A percentile compares a stretch with the other conserved stretches of the same genome.
These are phyloP conservation scores for Trochalopteron elliotii DNA, from an alignment of 2,113 vertebrate species.

Conservation along the genomic window DNA sequence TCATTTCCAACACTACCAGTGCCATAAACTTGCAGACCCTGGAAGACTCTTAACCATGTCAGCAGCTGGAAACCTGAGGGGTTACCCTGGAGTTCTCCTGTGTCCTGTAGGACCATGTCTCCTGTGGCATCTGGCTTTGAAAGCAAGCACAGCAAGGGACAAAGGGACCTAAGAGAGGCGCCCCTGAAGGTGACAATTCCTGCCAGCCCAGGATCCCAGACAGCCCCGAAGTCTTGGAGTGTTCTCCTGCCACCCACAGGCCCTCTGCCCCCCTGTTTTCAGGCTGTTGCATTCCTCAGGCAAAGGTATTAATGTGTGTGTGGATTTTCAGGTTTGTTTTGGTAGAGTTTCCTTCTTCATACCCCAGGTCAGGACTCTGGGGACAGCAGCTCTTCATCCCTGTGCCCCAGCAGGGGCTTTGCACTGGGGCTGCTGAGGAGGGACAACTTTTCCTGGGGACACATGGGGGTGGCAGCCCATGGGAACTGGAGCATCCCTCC, in stretches of 20 bases:
- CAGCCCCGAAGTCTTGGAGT: neutral
- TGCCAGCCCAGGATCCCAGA: neutral
- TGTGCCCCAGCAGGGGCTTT: neutral
- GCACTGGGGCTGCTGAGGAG: neutral
- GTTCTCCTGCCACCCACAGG: too few relatives aligned
- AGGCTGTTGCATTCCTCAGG: neutral
- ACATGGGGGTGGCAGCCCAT: rapidly evolving
- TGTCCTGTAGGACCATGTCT: neutral
- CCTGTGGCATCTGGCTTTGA: neutral
- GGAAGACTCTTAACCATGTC: neutral
- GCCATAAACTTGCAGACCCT: neutral
- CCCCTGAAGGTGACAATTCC: neutral
- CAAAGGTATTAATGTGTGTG: neutral
- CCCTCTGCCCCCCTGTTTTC: neutral
- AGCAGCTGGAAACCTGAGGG: neutral
- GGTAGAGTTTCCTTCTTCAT: neutral
- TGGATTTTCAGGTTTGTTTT: rapidly evolving
- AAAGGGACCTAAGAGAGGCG: neutral
- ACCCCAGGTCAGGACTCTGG: neutral
- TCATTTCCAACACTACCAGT: neutral
- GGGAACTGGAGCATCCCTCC: neutral
- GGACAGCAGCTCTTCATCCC: neutral
- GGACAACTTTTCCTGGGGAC: neutral
- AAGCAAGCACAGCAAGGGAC: neutral
- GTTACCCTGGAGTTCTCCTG: neutral